Conservation (phyloP, 2,888 invertebrate species). For the Buathra laborator region DNA sequence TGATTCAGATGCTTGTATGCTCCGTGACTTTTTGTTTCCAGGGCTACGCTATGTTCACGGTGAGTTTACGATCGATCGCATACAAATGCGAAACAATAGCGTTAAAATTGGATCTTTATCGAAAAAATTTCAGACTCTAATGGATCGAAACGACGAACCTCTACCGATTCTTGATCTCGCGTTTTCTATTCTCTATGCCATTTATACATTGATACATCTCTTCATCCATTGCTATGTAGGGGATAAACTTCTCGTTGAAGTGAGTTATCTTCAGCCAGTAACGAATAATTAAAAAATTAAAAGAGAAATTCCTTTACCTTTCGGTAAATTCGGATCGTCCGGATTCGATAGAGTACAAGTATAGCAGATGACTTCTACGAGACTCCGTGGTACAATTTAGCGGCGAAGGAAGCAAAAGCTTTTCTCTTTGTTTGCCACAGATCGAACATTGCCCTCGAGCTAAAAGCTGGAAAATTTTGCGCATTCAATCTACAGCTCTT, state of each 20-base stretch:
- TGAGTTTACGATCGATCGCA: conserved; percentile 2
- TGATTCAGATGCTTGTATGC: conserved; percentile 63
- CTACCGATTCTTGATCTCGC: conserved; percentile 21
- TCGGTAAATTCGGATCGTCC: not conserved
- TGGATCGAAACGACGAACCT: conserved; percentile 15
- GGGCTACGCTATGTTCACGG: conserved; percentile 55
- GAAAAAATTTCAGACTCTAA: conserved; percentile 13
- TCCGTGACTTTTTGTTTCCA: conserved; percentile 66
- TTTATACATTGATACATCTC: conserved; percentile 69
- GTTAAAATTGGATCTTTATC: conserved; percentile 70
- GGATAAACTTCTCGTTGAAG: conserved; percentile 67
- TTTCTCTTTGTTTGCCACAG: conserved; percentile 49
- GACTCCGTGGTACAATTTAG: conserved; percentile 56
- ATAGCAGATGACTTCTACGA: conserved; percentile 53
- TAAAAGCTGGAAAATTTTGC: conserved; percentile 63
- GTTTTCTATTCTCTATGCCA: conserved; percentile 48
- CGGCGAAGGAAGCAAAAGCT: conserved; percentile 39
- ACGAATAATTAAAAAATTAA: not conserved
- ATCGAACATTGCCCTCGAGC: conserved; percentile 44
- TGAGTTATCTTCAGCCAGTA: conserved; percentile 4
- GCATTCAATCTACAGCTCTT: conserved; percentile 47
- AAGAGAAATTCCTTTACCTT: not conserved
- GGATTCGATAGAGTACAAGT: conserved; percentile 17
- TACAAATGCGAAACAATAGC: not conserved
- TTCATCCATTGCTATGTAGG: conserved; percentile 74